These are phyloP conservation scores for Onychomys arenicola DNA, from an alignment of 2,797 vertebrate species.

Conservation along the genomic window DNA sequence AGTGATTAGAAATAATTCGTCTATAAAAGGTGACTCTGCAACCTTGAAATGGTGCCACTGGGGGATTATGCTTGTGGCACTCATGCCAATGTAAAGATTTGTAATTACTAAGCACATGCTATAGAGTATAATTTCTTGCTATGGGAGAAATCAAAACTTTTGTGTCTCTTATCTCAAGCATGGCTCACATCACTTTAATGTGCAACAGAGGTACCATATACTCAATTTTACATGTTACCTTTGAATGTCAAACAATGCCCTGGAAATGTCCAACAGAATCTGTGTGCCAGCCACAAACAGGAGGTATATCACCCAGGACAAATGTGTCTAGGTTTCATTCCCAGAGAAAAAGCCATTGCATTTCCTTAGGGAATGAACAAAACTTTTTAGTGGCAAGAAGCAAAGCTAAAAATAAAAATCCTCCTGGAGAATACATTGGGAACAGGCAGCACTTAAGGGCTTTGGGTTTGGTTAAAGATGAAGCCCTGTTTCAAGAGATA, in stretches of 20 bases:
- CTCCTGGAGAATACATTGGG: slow-evolving; percentile 67
- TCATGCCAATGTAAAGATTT: slow-evolving; percentile 58
- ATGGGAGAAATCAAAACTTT: slow-evolving; percentile 75
- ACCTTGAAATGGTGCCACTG: slow-evolving; percentile 73
- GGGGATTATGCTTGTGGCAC: slow-evolving; percentile 51
- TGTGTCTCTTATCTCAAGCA: slow-evolving; percentile 64
- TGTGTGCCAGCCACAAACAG: slow-evolving; percentile 50
- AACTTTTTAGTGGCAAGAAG: slow-evolving; percentile 72
- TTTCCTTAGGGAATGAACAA: slow-evolving; percentile 74
- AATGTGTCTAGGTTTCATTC: slow-evolving; percentile 74
- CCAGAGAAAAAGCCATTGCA: slow-evolving; percentile 72
- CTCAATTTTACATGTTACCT: slow-evolving; percentile 72
- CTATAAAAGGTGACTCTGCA: slow-evolving; percentile 69
- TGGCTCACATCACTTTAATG: slow-evolving; percentile 75
- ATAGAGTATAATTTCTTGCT: slow-evolving; percentile 65
- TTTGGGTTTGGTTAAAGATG: slow-evolving; percentile 57
- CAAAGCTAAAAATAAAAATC: slow-evolving; percentile 81
- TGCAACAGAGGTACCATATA: slow-evolving; percentile 70
- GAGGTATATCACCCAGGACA: slow-evolving; percentile 64
- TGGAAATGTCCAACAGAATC: slow-evolving; percentile 71
- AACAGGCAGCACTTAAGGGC: slow-evolving; percentile 68
- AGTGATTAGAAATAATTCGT: slow-evolving; percentile 43
- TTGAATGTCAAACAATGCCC: slow-evolving; percentile 74
- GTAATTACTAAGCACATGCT: slow-evolving; percentile 78
- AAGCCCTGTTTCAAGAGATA: slow-evolving; percentile 70